These are phyloP conservation scores for Timema podura DNA, from an alignment of 2,888 invertebrate genomes.

Conservation along the genomic window DNA sequence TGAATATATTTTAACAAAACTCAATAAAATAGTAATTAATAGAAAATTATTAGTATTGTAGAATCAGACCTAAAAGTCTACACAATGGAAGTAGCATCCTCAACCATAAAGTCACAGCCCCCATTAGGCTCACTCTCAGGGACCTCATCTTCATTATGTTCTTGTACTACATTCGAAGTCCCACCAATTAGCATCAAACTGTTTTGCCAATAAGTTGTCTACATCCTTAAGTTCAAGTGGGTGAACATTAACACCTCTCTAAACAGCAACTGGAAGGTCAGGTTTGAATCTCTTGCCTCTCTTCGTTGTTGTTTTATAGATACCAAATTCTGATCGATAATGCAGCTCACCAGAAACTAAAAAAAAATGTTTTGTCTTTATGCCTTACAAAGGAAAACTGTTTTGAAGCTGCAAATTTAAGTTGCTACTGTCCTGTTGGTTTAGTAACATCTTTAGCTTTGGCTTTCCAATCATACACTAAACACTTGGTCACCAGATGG, in stretches of 20 bases:
- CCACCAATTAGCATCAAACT: neutral
- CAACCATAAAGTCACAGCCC: neutral
- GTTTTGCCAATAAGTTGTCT: neutral
- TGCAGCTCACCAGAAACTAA: constrained; percentile 8
- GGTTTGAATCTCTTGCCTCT: neutral
- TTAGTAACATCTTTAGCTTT: constrained; percentile 1
- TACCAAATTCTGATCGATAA: neutral
- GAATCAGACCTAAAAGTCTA: no score
- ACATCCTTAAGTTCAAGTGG: no score
- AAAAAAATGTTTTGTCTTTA: neutral
- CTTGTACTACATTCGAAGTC: neutral
- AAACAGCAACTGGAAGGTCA: neutral
- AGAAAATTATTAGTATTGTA: neutral
- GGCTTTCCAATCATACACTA: no score
- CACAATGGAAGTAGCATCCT: no score
- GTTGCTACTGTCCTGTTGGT: constrained; percentile 10
- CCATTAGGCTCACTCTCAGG: neutral
- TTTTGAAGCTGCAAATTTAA: neutral
- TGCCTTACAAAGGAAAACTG: neutral
- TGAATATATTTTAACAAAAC: neutral
- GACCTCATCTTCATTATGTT: neutral
- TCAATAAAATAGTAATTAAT: neutral
- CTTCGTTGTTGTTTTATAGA: neutral
- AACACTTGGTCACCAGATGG: no score
- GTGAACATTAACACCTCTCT: no score